A percentile compares a stretch with the other conserved stretches of the same genome.
Conservation (phyloP, 2,797 vertebrate genomes). For the Eleutherodactylus coqui region DNA sequence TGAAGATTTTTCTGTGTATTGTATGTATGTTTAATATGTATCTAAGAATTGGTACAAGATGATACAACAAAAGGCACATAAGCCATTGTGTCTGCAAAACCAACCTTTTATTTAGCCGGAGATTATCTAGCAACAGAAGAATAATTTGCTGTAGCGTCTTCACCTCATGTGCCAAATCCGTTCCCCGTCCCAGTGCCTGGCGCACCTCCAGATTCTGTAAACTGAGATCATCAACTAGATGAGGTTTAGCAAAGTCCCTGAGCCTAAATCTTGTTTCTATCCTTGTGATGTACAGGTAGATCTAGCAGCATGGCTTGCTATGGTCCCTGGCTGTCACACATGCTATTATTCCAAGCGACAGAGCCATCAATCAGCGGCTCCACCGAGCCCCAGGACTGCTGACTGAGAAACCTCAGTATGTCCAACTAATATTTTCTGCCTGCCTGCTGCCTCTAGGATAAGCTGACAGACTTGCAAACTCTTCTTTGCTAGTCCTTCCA, state of each 20-base stretch:
- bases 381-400: conserved; percentile 55
- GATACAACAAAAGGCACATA: no score
- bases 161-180: conserved; percentile 9
- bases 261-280: conserved; percentile 14
- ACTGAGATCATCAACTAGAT: conserved; percentile 21
- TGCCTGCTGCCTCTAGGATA: conserved; percentile 48
- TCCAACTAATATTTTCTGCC: conserved; percentile 52
- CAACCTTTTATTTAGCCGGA: conserved; percentile 6
- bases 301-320: background rate
- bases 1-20: no score
- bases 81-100: background rate
- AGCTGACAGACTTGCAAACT: conserved; percentile 52
- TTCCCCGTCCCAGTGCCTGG: background rate
- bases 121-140: background rate
- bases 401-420: conserved; percentile 46
- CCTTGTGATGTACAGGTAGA: conserved; percentile 42
- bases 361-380: conserved; percentile 50
- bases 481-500: conserved; percentile 15
- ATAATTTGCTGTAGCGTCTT: background rate
- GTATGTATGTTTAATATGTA: background rate
- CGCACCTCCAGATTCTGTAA: background rate
- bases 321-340: conserved; percentile 20
- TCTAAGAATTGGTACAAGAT: background rate
- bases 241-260: conserved; percentile 33
- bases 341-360: conserved; percentile 46